Conservation (phyloP, 1,140 invertebrate genomes). For the Bombus soroeensis region DNA sequence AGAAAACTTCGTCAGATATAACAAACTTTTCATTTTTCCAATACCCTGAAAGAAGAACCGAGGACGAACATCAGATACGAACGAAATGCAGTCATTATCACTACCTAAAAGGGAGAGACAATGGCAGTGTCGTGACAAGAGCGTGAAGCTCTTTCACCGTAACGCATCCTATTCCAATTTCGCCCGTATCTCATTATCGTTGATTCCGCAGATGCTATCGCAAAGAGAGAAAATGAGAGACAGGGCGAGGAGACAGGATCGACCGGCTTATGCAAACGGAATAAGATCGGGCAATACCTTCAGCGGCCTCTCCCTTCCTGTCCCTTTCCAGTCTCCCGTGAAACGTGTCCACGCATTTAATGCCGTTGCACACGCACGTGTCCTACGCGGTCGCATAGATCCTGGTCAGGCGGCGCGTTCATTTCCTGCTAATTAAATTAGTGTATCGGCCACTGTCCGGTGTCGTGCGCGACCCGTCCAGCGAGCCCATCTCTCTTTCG, state of each 20-base stretch:
- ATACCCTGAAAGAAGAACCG: too few relatives aligned
- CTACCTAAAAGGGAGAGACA: neutral
- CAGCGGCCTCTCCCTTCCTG: conserved; percentile 22
- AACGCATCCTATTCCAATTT: conserved; percentile 62
- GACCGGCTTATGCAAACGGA: conserved; percentile 58
- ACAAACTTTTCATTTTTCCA: too few relatives aligned
- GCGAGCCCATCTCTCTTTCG: neutral
- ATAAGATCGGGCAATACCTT: conserved; percentile 44
- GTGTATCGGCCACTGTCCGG: conserved; percentile 70
- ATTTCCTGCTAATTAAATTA: conserved; percentile 79
- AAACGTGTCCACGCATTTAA: conserved; percentile 63
- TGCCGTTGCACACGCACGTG: conserved; percentile 63
- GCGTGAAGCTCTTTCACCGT: conserved; percentile 24
- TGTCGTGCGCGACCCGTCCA: conserved; percentile 67
- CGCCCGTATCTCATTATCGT: conserved; percentile 45
- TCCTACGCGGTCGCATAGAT: conserved; percentile 45
- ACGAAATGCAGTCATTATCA: neutral
- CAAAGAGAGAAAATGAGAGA: conserved; percentile 7
- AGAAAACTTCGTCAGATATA: fast-evolving
- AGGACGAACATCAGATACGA: neutral
- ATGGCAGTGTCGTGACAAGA: conserved; percentile 17
- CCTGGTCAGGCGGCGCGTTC: conserved; percentile 57
- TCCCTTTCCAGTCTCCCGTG: conserved; percentile 8
- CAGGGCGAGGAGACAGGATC: conserved; percentile 20
- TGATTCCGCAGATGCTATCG: conserved; percentile 59